Percentiles rank a stretch among this genome's conserved stretches.
Conservation (phyloP, 2,888 invertebrate species). For the Parnassius orleans region DNA sequence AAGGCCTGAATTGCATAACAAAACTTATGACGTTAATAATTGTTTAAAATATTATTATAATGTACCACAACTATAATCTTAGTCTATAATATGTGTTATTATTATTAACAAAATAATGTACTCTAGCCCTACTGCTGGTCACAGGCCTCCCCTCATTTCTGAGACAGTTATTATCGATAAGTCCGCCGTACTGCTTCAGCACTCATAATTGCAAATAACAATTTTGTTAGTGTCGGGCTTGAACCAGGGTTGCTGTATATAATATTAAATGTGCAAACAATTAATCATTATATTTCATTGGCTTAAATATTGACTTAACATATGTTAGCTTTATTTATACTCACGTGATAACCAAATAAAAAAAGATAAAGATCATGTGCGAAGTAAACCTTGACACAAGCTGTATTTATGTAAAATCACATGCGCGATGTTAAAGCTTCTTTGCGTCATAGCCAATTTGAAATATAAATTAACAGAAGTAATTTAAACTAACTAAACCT, state of each 20-base stretch:
- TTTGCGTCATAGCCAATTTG: constrained; percentile 22
- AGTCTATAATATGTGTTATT: too few relatives aligned
- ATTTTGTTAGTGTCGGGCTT: too few relatives aligned
- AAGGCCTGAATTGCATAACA: constrained; percentile 13
- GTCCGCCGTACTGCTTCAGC: too few relatives aligned
- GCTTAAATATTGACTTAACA: constrained; percentile 13
- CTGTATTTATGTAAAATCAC: constrained; percentile 26
- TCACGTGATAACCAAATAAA: constrained; percentile 7
- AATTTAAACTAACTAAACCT: too few relatives aligned
- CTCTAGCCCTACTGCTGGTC: too few relatives aligned
- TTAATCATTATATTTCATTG: constrained; percentile 10
- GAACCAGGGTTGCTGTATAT: not conserved
- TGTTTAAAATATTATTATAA: not conserved
- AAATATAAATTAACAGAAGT: not conserved
- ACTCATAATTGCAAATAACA: too few relatives aligned
- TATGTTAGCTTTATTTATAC: constrained; percentile 12
- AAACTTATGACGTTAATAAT: constrained; percentile 4
- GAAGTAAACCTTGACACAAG: constrained; percentile 24
- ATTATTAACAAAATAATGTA: too few relatives aligned
- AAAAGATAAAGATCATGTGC: constrained; percentile 26
- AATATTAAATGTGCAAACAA: constrained; percentile 14
- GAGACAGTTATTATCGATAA: too few relatives aligned
- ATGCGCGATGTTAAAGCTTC: constrained; percentile 22
- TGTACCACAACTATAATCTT: too few relatives aligned
- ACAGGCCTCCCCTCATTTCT: too few relatives aligned